phyloP scores from a whole-genome alignment of 2,797 vertebrate genomes.

The Coendou prehensilis region DNA sequence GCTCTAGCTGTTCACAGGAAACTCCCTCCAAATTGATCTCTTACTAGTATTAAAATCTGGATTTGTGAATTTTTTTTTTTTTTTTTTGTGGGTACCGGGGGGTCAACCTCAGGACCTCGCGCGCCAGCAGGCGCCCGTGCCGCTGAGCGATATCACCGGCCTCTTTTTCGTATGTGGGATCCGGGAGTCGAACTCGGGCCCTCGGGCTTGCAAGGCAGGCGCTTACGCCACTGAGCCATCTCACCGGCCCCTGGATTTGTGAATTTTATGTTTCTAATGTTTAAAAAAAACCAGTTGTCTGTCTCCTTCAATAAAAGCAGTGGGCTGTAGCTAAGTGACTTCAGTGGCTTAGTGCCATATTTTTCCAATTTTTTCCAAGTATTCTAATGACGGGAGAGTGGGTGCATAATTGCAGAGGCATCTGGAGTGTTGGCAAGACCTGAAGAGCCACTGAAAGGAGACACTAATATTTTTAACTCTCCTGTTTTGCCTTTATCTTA shows the following conservation, averaged over 20 bases:
- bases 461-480: constrained; percentile 23
- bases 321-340: background rate
- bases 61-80: constrained; percentile 46
- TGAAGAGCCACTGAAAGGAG: background rate
- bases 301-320: background rate
- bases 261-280: background rate
- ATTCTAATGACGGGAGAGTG: background rate
- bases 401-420: no score
- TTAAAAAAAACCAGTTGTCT: background rate
- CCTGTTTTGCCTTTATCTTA: constrained; percentile 26
- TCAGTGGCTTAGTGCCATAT: background rate
- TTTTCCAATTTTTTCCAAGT: background rate
- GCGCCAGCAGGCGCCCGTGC: no score
- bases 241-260: no score
- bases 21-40: background rate
- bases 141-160: no score
- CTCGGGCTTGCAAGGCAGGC: no score
- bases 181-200: no score
- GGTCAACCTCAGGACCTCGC: no score
- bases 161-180: no score
- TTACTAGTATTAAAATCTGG: background rate
- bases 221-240: no score
- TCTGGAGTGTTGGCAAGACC: background rate
- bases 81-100: no score
- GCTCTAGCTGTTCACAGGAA: background rate